Evolutionary conservation across 2,888 invertebrate species (phyloP), one percentile per base, ranked within the genome.

Genomic region (Acronicta aceris): DNA sequence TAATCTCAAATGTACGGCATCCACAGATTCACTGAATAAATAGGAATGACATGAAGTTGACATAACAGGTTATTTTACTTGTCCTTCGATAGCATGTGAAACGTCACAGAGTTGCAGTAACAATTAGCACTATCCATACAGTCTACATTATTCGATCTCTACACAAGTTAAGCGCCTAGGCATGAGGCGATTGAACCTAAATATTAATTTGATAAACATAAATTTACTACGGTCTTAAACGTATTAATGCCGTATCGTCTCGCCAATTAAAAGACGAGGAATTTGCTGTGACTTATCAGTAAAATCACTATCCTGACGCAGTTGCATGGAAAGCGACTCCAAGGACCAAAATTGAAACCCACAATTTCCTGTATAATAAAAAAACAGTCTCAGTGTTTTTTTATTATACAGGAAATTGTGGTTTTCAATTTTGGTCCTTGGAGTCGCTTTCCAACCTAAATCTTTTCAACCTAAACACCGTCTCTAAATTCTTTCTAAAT

Each of bases 51-150:
- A 62, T 67, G 59, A 71, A 72, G 62, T 75, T 62, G 59, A 71
- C 62, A 71, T 81, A 84, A 82, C 81, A 77, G 79, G 76, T 78
- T 82, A 72, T 76, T 71, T 69, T 61, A 63, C 69, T 52, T 65
- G 64, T 65, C 76, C 70, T 73, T 57, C 58, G 50, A 70, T 70
- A 74, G 73, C 59, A 67, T 65, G 63, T 71, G 67, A 67, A 73
- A 80, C 85, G 84, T 87, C 84, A 86, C 71, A 69, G 65, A 75
- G 71, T 84, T 81, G 77, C 76, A 74, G 71, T 77, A 81, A 75
- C 76, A 83, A 85, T 89, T 88, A 84, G 68, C 88, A 84, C 41
- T 48, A 55, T 70, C 76, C 66, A 48, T 17, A 67, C 21, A 58
- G 54, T 65, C 30, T 60, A 59, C 58, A 58, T 65, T 62, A 67